Evolutionary conservation across 2,113 vertebrate genomes (phyloP).

Genomic region (Sapayoa aenigma): DNA sequence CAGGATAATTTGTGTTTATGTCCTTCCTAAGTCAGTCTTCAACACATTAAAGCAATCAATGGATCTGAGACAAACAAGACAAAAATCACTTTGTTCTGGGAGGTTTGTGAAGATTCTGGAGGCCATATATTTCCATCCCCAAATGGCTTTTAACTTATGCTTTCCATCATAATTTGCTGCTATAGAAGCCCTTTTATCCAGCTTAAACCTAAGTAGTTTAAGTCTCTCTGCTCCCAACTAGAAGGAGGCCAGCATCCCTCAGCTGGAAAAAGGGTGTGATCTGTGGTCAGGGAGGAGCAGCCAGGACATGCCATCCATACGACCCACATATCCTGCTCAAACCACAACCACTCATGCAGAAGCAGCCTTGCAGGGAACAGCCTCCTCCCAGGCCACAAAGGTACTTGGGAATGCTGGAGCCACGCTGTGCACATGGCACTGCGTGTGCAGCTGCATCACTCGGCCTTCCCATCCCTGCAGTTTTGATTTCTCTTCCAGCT

Average conservation of each 20-base stretch:
- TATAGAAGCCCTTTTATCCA: conserved; percentile 3
- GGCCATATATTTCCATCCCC: neutral
- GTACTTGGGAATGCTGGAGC: neutral
- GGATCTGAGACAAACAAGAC: neutral
- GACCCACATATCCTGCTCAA: neutral
- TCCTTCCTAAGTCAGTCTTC: neutral
- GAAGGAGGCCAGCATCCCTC: neutral
- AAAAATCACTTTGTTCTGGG: neutral
- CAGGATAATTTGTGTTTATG: neutral
- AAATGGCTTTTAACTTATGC: neutral
- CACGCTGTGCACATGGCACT: fast-evolving
- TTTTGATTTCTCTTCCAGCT: neutral
- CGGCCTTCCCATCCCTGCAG: neutral
- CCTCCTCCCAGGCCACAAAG: neutral
- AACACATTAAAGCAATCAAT: neutral
- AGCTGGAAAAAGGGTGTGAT: neutral
- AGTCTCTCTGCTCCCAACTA: neutral
- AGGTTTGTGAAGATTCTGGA: neutral
- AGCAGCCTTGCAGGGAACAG: too few relatives aligned
- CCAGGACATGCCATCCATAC: neutral
- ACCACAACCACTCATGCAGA: neutral
- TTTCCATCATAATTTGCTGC: neutral
- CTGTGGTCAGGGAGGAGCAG: neutral
- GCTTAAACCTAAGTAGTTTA: neutral
- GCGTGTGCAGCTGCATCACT: fast-evolving